phyloP scores from a whole-genome alignment of 2,113 vertebrate genomes.

The Pycnonotus jocosus region DNA sequence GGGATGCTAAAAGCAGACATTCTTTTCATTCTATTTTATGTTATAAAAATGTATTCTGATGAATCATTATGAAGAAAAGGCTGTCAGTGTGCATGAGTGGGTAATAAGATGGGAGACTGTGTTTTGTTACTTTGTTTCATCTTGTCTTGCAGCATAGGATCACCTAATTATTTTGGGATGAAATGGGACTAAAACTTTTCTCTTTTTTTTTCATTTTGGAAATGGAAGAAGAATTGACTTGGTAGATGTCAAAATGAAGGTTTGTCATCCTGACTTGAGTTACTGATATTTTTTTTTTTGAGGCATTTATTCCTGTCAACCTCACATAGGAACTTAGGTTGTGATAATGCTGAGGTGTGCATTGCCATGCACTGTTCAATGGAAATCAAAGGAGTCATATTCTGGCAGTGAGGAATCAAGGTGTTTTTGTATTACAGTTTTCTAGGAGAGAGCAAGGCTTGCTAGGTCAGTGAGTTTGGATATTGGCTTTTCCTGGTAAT shows the following conservation, averaged over 20 bases:
- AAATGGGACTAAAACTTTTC: not conserved
- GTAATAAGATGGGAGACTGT: not conserved
- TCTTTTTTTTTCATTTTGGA: not conserved
- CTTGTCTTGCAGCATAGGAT: not conserved
- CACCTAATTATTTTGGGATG: not conserved
- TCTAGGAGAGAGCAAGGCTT: not conserved
- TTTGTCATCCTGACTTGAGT: not conserved
- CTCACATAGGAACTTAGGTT: not conserved
- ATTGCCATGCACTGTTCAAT: accelerated
- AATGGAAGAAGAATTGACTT: not conserved
- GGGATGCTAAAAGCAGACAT: not conserved
- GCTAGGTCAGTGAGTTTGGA: not conserved
- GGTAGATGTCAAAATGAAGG: not conserved
- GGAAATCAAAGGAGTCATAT: not conserved
- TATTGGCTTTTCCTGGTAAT: not conserved
- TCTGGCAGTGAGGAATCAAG: not conserved
- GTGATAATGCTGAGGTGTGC: not conserved
- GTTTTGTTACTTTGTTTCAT: not conserved
- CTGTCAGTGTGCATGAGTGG: not conserved
- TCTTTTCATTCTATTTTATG: not conserved
- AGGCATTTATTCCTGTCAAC: not conserved
- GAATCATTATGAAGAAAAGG: not conserved
- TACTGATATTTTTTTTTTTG: not conserved
- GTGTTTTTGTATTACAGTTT: not conserved
- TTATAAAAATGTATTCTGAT: not conserved